Conservation (phyloP, 2,113 vertebrate genomes). For the Myiagra hebetior region DNA sequence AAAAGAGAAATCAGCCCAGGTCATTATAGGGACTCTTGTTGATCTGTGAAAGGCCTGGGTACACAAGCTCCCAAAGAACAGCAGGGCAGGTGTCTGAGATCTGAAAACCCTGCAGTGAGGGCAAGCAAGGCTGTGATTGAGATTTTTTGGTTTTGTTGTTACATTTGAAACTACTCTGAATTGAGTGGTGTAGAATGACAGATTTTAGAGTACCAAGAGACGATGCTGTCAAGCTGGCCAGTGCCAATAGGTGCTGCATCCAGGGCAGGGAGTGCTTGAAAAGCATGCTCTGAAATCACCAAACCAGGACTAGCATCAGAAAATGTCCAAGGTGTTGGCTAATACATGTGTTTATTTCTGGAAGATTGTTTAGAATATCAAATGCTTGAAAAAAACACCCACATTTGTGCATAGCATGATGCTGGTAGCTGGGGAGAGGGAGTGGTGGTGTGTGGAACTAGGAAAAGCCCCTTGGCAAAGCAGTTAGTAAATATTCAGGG, state of each 20-base stretch:
- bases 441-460: background rate
- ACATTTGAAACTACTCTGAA: background rate
- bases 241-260: background rate
- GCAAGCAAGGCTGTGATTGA: background rate
- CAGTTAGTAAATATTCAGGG: background rate
- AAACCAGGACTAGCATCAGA: background rate
- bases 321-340: background rate
- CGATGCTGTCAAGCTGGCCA: background rate
- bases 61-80: background rate
- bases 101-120: background rate
- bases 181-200: fast-evolving
- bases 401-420: background rate
- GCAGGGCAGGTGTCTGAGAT: background rate
- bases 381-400: background rate
- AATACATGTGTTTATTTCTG: background rate
- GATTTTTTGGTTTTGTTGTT: background rate
- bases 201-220: background rate
- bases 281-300: background rate
- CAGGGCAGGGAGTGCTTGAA: background rate
- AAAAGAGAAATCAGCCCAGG: background rate
- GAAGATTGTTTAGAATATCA: background rate
- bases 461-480: background rate
- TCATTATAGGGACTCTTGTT: background rate
- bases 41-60: background rate
- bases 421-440: background rate